Evolutionary conservation across 2,113 vertebrate genomes (phyloP).

Genomic region (Nibea coibor): DNA sequence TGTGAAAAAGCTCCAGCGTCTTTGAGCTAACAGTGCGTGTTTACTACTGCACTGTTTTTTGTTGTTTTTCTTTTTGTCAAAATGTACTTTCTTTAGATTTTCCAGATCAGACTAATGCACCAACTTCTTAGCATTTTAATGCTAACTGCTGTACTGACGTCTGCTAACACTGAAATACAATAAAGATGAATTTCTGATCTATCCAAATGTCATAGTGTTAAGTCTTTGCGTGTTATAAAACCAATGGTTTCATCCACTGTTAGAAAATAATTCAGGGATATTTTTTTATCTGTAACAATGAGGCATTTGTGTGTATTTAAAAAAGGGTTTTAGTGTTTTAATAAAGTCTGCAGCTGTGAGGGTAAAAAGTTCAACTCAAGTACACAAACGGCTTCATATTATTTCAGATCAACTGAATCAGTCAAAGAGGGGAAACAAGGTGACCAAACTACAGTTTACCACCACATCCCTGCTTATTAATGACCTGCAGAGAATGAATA

Average conservation of each 20-base stretch:
- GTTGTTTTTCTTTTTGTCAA: no score
- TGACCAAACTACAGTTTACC: no score
- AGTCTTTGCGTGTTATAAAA: not conserved
- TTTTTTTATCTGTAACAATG: no score
- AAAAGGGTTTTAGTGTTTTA: not conserved
- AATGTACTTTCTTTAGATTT: no score
- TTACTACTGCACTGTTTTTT: not conserved
- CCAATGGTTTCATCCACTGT: not conserved
- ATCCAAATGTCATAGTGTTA: not conserved
- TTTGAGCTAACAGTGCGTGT: not conserved
- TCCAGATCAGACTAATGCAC: no score
- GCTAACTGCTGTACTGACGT: not conserved
- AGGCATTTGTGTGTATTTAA: not conserved
- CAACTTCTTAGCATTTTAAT: not conserved
- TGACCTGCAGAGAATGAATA: no score
- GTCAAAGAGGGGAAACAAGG: no score
- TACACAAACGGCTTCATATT: not conserved
- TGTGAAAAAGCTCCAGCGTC: constrained; percentile 63
- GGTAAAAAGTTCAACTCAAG: not conserved
- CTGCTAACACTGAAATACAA: not conserved
- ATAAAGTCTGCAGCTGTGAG: not conserved
- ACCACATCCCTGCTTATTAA: no score
- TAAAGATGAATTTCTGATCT: not conserved
- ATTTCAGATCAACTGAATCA: no score
- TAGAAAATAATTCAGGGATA: not conserved